phyloP scores from a whole-genome alignment of 2,113 vertebrate genomes.

The Aegypius monachus region DNA sequence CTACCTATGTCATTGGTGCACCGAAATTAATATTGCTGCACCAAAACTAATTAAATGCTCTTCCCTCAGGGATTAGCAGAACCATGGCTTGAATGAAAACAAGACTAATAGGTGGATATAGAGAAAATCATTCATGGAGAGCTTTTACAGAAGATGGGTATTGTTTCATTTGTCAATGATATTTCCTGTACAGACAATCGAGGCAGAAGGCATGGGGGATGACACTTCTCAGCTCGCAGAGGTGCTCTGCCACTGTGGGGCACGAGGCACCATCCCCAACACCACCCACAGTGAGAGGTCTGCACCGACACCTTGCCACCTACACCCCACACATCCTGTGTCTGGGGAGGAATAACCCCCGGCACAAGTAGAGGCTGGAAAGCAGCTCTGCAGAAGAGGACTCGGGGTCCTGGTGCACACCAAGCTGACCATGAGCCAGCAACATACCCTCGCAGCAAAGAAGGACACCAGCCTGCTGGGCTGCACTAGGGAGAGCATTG shows the following conservation, averaged over 20 bases:
- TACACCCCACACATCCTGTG: neutral
- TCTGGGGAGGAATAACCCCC: neutral
- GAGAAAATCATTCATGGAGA: neutral
- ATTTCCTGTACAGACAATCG: fast-evolving
- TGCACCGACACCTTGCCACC: too few relatives aligned
- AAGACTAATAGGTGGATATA: neutral
- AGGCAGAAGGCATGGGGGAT: neutral
- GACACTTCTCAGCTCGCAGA: neutral
- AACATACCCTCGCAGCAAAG: neutral
- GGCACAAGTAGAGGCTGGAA: neutral
- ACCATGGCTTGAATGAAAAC: neutral
- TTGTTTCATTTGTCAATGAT: neutral
- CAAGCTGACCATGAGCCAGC: neutral
- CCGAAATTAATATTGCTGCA: too few relatives aligned
- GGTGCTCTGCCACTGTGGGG: neutral
- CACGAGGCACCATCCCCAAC: too few relatives aligned
- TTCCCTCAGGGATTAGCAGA: neutral
- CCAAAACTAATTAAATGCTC: neutral
- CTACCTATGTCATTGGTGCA: neutral
- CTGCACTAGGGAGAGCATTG: neutral
- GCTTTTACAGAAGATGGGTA: neutral
- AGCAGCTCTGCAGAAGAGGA: neutral
- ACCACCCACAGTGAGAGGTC: neutral
- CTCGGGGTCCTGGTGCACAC: neutral
- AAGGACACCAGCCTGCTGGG: neutral